phyloP scores from a whole-genome alignment of 2,888 invertebrate species.

The Epistrophe grossulariae region DNA sequence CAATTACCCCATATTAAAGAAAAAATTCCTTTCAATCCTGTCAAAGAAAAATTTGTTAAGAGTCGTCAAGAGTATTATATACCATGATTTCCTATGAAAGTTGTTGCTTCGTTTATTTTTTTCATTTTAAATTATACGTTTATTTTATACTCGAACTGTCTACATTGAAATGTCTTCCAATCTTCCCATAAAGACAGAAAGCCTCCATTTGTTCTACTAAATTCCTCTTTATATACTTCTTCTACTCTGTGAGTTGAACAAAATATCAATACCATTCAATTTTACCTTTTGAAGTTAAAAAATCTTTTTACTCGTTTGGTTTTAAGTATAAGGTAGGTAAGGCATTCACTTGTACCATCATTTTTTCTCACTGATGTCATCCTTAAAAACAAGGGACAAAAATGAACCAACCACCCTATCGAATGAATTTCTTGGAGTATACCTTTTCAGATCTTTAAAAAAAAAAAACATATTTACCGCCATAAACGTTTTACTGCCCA shows the following conservation, averaged over 20 bases:
- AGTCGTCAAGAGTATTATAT: not conserved
- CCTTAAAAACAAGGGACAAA: not conserved
- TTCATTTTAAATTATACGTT: not conserved
- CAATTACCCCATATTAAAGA: not conserved
- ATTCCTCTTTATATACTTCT: not conserved
- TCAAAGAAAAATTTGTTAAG: not conserved
- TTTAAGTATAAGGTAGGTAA: not conserved
- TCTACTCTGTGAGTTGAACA: not conserved
- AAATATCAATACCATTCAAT: not conserved
- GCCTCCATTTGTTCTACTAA: not conserved
- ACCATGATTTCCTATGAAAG: not conserved
- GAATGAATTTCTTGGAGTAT: not conserved
- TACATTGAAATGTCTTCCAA: not conserved
- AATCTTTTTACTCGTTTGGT: not conserved
- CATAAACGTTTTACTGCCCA: slow-evolving; percentile 16
- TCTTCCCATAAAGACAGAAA: not conserved
- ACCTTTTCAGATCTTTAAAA: not conserved
- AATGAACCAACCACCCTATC: not conserved
- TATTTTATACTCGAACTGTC: not conserved
- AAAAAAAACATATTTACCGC: not conserved
- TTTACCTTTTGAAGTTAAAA: not conserved
- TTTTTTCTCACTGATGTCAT: not conserved
- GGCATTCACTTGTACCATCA: not conserved
- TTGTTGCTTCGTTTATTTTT: not conserved
- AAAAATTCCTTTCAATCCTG: not conserved